Base-by-base conservation (phyloP, 1,140 invertebrate genomes). In the Drosophila takahashii region DNA sequence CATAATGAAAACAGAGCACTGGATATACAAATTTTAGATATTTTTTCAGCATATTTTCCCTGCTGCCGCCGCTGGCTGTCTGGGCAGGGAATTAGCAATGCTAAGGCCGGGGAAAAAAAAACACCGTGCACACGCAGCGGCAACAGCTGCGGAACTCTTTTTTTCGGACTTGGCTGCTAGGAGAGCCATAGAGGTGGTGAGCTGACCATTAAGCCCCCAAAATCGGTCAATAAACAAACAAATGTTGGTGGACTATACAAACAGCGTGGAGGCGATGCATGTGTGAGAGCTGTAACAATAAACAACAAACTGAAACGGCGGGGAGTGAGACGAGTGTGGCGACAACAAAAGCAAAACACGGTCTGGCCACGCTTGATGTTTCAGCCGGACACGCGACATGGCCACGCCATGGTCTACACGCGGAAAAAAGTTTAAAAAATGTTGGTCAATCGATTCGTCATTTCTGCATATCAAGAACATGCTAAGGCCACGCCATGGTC, bases 201-300 rank as follows among this genome's bases (percentile, higher is more conserved):
- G 71, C 79, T 77, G 81, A 78, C 81, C 78, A 78, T 78, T 75
- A 61, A 81, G 64, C 59, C 64, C 81, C 89, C 79, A 74, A 85
- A 91, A 86, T 91, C 90, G 90, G 79, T 81, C 90, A 90, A 91
- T 91, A 91, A 91, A 80, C 85, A 91, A 91, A 91, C 90, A 91
- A 91, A 87, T 71, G 77, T 77, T 83, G 74, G 79, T 65, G 75
- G 79, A 78, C 83, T 87, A 67, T 65, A 79, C 79, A 79, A 84
- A 84, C 76, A 89, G 53, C 22, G 41, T 50, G 26, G 18, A 37
- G n/a, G 52, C 41, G 59, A 56, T 72, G 77, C 74, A 77, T 69
- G 77, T 77, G 74, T 67, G 67, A 65, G 56, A 48, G 73, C 67
- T 79, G 75, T 86, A 86, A 86, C 83, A 86, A 86, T 86, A 87